Percentiles rank a stretch among this genome's conserved stretches.
Evolutionary conservation across 2,797 vertebrate species (phyloP).

Genomic region (Sebastes hubbsi): DNA sequence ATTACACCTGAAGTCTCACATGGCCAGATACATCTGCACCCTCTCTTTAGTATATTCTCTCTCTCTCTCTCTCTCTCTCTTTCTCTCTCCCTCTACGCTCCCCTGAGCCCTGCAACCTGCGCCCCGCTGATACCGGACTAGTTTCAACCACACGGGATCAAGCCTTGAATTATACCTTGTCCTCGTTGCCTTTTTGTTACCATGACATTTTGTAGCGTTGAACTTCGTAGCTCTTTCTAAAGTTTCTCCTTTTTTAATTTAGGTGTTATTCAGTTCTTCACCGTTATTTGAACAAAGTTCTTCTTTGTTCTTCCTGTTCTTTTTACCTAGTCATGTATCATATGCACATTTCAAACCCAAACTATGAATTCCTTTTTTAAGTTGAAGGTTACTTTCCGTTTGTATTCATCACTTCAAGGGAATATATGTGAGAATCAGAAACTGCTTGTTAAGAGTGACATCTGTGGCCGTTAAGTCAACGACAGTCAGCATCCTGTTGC

Average conservation of each 20-base stretch:
- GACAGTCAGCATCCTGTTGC: too few species aligned
- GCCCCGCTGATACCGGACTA: conserved; percentile 20
- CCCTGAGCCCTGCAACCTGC: conserved; percentile 34
- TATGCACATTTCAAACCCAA: conserved; percentile 1
- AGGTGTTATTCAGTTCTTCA: neutral
- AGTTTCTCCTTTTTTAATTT: neutral
- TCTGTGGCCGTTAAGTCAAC: too few species aligned
- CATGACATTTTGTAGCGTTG: neutral
- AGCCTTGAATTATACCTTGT: conserved; percentile 14
- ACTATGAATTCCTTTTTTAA: neutral
- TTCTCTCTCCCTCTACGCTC: conserved; percentile 1
- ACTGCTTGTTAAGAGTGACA: too few species aligned
- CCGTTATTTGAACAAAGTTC: neutral
- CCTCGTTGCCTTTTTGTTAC: neutral
- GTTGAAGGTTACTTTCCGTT: neutral
- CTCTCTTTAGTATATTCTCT: conserved; percentile 36
- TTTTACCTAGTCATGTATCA: neutral
- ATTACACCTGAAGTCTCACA: conserved; percentile 74
- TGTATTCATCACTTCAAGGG: neutral
- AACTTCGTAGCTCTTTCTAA: neutral
- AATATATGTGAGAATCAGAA: too few species aligned
- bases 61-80: neutral
- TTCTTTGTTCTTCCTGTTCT: neutral
- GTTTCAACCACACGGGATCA: conserved; percentile 13
- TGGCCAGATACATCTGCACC: conserved; percentile 53